Conservation (phyloP, 2,888 invertebrate species). For the Lepidochrysops patricia region DNA sequence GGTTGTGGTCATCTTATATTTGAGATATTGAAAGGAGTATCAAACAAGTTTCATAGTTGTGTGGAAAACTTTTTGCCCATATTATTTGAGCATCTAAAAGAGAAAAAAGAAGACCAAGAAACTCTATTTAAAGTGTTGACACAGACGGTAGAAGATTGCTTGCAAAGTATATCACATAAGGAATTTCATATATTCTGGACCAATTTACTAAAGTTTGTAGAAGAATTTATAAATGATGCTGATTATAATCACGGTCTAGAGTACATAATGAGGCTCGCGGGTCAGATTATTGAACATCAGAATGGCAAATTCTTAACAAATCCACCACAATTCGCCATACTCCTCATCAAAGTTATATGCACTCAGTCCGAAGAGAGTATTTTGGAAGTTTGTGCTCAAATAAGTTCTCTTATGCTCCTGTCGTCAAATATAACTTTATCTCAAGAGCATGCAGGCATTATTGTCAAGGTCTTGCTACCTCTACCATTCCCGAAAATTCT, state of each 20-base stretch:
- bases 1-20: slow-evolving; percentile 92
- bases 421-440: slow-evolving; percentile 77
- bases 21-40: slow-evolving; percentile 89
- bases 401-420: slow-evolving; percentile 74
- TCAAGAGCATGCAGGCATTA: slow-evolving; percentile 82
- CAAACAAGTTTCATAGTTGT: slow-evolving; percentile 89
- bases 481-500: slow-evolving; percentile 73
- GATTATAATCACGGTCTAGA: slow-evolving; percentile 49
- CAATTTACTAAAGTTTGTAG: slow-evolving; percentile 46
- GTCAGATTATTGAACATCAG: slow-evolving; percentile 76
- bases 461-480: slow-evolving; percentile 77
- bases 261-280: slow-evolving; percentile 72
- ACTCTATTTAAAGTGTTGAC: slow-evolving; percentile 78
- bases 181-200: slow-evolving; percentile 81
- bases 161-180: slow-evolving; percentile 76
- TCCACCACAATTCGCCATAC: slow-evolving; percentile 73
- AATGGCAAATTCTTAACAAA: slow-evolving; percentile 78
- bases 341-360: slow-evolving; percentile 70
- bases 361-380: slow-evolving; percentile 60
- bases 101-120: slow-evolving; percentile 63
- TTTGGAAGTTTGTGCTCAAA: slow-evolving; percentile 64
- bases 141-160: slow-evolving; percentile 77
- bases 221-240: slow-evolving; percentile 49
- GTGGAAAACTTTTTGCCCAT: slow-evolving; percentile 81
- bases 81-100: slow-evolving; percentile 76